phyloP scores from a whole-genome alignment of 2,797 vertebrate genomes.

The Monodelphis domestica region DNA sequence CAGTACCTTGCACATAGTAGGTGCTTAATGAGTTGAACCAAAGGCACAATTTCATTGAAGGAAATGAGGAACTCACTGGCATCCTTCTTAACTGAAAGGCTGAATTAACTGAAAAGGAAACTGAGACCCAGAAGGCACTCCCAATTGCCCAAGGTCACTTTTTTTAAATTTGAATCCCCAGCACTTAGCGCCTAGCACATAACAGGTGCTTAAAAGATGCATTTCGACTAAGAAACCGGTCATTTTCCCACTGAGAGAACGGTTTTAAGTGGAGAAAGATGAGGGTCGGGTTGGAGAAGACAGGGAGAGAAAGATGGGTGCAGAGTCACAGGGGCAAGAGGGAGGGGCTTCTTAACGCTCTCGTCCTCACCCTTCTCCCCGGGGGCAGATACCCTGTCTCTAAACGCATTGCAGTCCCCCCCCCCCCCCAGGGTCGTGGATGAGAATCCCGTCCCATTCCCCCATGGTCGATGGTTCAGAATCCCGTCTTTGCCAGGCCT shows the following conservation, averaged over 20 bases:
- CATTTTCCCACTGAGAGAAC: background rate
- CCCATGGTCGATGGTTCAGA: slow-evolving; percentile 64
- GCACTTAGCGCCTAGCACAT: background rate
- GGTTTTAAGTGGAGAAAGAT: background rate
- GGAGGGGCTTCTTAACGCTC: slow-evolving; percentile 17
- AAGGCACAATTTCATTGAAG: background rate
- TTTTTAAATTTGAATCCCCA: background rate
- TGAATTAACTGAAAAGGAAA: slow-evolving; percentile 8
- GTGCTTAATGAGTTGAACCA: background rate
- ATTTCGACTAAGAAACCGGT: slow-evolving; percentile 8
- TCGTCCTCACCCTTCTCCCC: slow-evolving; percentile 5
- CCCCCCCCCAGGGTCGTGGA: slow-evolving; percentile 56
- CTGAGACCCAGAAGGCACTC: background rate
- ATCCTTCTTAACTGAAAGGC: background rate
- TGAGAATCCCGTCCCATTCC: slow-evolving; percentile 64
- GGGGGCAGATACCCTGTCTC: slow-evolving; percentile 56
- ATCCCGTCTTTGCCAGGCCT: slow-evolving; percentile 70
- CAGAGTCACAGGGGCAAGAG: slow-evolving; percentile 5
- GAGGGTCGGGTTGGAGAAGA: background rate
- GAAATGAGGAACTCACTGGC: background rate
- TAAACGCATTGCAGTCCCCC: slow-evolving; percentile 11
- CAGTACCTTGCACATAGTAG: background rate
- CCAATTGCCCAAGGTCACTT: background rate
- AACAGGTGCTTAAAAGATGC: background rate
- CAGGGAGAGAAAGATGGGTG: background rate